Evolutionary conservation across 1,140 invertebrate species (phyloP), one percentile per base, ranked within the genome.

Genomic region (Tetraneura akinire): DNA sequence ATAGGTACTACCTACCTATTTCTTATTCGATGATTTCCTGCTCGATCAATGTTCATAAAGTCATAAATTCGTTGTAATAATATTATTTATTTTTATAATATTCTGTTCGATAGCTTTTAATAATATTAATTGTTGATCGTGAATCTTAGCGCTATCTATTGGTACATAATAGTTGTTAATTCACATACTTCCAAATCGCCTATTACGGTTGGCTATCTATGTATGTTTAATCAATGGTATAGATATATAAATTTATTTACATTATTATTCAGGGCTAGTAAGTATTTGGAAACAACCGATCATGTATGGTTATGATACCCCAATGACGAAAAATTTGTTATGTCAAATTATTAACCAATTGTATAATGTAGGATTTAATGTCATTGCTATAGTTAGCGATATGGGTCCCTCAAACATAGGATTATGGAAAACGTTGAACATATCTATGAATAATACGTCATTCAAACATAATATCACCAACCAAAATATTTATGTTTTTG

Each of bases 281-380:
- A 60, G 26, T 29, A 60, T 29, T 60, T 60, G 55, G 55, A 57
- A 57, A 57, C 55, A 57, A 21, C 55, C 55, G 21, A 23, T 57
- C 11, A 23, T 23, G 21, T 60, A 60, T 60, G 14, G 14, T 60
- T 60, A 29, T 60, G 23, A 29, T 29, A 60, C 57, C 3, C 57
- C 10, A 29, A 60, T 60, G 26, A 60, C 23, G 11, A 13, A 29
- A 29, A 23, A 60, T 14, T 29, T 60, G 14, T 29, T 29, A 29
- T 14, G 6, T 29, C 21, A 60, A 29, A 60, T 42, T 66, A 66
- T 66, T 66, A 18, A 42, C 16, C 14, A 66, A 42, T n/a, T 66
- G 8, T 1, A 42, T 66, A n/a, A 23, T 42, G 10, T 21, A 42
- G 62, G 18, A 8, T 66, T 42, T 66, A 37, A 66, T n/a, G 62